phyloP scores from a whole-genome alignment of 1,140 invertebrate genomes.

The Argopecten irradians region DNA sequence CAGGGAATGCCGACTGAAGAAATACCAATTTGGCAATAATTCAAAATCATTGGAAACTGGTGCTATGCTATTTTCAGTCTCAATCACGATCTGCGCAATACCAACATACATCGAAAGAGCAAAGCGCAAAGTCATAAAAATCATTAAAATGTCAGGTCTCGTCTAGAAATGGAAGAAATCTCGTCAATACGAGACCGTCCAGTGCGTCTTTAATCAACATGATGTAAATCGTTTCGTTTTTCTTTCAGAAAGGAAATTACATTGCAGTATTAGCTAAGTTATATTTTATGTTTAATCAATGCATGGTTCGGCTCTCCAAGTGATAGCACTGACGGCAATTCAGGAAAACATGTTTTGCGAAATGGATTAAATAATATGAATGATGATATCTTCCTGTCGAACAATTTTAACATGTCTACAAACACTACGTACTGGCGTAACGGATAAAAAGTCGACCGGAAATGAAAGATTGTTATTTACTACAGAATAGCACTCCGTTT shows the following conservation, averaged over 20 bases:
- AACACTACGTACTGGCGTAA: neutral
- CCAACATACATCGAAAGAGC: neutral
- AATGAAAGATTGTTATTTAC: conserved; percentile 3
- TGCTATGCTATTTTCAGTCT: neutral
- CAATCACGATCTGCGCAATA: neutral
- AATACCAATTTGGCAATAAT: neutral
- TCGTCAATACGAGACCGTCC: neutral
- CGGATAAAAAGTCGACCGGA: neutral
- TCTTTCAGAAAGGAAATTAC: conserved; percentile 11
- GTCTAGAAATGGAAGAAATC: neutral
- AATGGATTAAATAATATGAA: neutral
- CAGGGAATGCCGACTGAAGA: neutral
- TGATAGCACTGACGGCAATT: neutral
- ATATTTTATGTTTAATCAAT: neutral
- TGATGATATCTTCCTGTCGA: neutral
- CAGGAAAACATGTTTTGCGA: neutral
- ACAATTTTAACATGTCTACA: conserved; percentile 5
- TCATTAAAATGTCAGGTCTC: neutral
- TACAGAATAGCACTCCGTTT: neutral
- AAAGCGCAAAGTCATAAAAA: neutral
- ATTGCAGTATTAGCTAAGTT: neutral
- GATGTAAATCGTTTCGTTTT: conserved; percentile 17
- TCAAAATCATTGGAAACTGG: neutral
- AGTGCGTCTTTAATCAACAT: conserved; percentile 15
- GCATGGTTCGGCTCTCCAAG: neutral